Evolutionary conservation across 2,888 invertebrate species (phyloP), one percentile per base, ranked within the genome.

Genomic region (Nephrocerus scutellatus): DNA sequence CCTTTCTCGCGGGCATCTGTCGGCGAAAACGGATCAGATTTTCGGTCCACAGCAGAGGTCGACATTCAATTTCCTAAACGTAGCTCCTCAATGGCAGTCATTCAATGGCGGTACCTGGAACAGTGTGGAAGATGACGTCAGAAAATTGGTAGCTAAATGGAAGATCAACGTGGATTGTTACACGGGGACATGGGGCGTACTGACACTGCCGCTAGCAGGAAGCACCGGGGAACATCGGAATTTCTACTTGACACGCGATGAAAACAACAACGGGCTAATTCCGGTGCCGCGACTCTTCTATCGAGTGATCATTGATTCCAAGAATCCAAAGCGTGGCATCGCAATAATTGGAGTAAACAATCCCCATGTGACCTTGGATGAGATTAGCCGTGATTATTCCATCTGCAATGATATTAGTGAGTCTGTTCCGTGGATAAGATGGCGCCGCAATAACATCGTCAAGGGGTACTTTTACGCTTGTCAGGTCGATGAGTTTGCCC

Each of bases 31-130:
- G 1, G 75, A 77, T 56, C 70, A 72, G 47, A 68, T 74, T 33
- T 74, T 68, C 53, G 70, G 62, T 12, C 55, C 62, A 4, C 71
- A 74, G 43, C 75, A 76, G 46, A 57, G 63, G 10, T 67, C 71
- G 5, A 73, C 73, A 4, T 76, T 72, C 52, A 73, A 70, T 50
- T 76, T 71, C 49, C 58, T 74, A 7, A 77, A 76, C 51, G 70
- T 59, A 0, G 72, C 72, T 2, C 76, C 76, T 0, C 75, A 76
- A 46, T 76, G 75, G 75, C 70, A 72, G 50, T 65, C 63, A 3
- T 74, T 79, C 52, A 80, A 80, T 52, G 72, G 62, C 1, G 72
- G 72, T 9, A 76, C 75, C 48, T 79, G 79, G 79, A 60, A 68
- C 26, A 49, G 51, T 2, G 55, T 74, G 13, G 78, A 79, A 60